Evolutionary conservation across 2,797 vertebrate species (phyloP).

Genomic region (Choloepus didactylus): DNA sequence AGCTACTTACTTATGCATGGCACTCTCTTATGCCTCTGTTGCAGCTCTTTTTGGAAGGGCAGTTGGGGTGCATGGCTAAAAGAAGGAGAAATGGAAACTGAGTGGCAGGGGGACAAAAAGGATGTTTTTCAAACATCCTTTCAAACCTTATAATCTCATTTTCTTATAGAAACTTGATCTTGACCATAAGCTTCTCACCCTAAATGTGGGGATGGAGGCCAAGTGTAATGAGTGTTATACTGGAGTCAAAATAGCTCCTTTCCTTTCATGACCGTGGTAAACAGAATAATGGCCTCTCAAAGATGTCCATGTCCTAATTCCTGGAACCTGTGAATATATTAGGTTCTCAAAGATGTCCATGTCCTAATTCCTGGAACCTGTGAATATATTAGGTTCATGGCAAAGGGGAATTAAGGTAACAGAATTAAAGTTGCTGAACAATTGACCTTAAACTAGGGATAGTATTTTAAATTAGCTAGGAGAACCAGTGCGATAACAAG

Average conservation of each 20-base stretch:
- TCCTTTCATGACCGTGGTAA: background rate
- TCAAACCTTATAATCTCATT: background rate
- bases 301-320: background rate
- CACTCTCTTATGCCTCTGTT: background rate
- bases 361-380: background rate
- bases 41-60: background rate
- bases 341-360: background rate
- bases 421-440: background rate
- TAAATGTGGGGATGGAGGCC: background rate
- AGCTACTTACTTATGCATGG: background rate
- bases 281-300: background rate
- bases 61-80: background rate
- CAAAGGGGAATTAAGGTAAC: background rate
- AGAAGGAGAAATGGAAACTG: background rate
- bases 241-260: background rate
- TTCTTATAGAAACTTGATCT: background rate
- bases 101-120: background rate
- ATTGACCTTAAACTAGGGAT: background rate
- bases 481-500: background rate
- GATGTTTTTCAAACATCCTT: background rate
- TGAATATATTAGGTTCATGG: background rate
- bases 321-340: background rate
- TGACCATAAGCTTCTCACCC: background rate
- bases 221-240: background rate
- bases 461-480: background rate